Evolutionary conservation across 2,797 vertebrate genomes (phyloP), one percentile per base, ranked within the genome.

Genomic region (Todus mexicanus): DNA sequence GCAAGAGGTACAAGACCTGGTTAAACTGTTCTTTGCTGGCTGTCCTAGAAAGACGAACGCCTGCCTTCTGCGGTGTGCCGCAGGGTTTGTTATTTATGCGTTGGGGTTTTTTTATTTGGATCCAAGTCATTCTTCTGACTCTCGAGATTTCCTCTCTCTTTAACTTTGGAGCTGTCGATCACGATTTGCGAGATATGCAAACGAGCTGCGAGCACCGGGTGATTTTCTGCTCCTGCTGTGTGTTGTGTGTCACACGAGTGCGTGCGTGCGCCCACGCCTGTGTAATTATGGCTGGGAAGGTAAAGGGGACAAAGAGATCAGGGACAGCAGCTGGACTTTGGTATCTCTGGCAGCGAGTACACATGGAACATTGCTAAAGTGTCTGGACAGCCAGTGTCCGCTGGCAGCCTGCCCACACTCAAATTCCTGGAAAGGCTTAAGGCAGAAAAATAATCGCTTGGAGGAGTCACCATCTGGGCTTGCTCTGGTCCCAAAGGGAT

Each of bases 371-470:
- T 91, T 83, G 66, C 94, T 88, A 53, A 74, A 71, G 91, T 74
- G 80, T 94, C 96, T 94, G 93, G 63, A 83, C 66, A 90, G 89
- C 94, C 95, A 92, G 92, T 85, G 93, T 95, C 92, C 88, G 4
- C 94, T 97, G 98, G 97, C 96, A 87, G 93, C 69, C 95, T 94
- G 97, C 97, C 97, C 53, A 22, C 37, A 74, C 92, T 96, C 89
- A 78, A 94, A 96, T 97, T 98, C 97, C 96, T 98, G 97, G 97
- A 98, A 97, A 97, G 97, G 96, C 97, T 97, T 89, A 96, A 96
- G 97, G 95, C 45, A 95, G 96, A 96, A 97, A 97, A 97, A 95
- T 90, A 96, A 96, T 96, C 94, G 66, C 94, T 95, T 90, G 85
- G 91, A 97, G 81, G 72, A 95, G 95, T 93, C 87, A 92, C 94